Base-by-base conservation (phyloP, 2,113 vertebrate species). In the Agelaius tricolor region DNA sequence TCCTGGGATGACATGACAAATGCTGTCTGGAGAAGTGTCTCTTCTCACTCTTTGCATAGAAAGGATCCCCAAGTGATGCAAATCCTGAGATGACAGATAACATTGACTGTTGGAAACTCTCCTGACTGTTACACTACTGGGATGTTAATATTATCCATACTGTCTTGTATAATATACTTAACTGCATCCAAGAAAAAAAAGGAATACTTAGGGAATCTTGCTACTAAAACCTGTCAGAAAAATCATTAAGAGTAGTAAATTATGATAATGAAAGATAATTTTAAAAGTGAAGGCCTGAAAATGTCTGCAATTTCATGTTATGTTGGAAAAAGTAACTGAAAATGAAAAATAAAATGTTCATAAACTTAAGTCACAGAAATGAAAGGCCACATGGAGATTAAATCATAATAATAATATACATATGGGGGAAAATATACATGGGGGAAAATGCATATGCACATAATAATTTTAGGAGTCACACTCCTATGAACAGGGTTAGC, bases 211-310 rank as follows among this genome's bases (percentile, higher is more conserved):
- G 73, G 86, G 92, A 69, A 92, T 97, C 94, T 96, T 96, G 76
- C 89, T 91, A 94, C 87, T 97, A 93, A 98, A 96, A 96, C 9
- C 35, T 96, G 92, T 96, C 98, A 97, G 91, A 98, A 98, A 95
- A 97, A 97, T 97, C 97, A 96, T 98, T 97, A 96, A 49, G 72
- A 96, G 95, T 55, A 91, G 82, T 97, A 97, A 97, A 97, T 98
- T 98, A 97, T 72, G 84, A 92, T 26, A 27, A 96, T 83, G 39
- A 95, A 95, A 97, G 96, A 95, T 94, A 94, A 97, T 97, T 97
- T 97, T 92, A 89, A 93, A 98, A 97, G 97, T 87, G 74, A 95
- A 96, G 77, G 78, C 61, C 86, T 92, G 87, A 96, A 98, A 96
- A 91, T 39, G 71, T 61, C 49, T 89, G 92, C 39, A 51, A 8